These are phyloP conservation scores for Eueides isabella DNA, from an alignment of 1,140 invertebrate genomes.

Conservation along the genomic window DNA sequence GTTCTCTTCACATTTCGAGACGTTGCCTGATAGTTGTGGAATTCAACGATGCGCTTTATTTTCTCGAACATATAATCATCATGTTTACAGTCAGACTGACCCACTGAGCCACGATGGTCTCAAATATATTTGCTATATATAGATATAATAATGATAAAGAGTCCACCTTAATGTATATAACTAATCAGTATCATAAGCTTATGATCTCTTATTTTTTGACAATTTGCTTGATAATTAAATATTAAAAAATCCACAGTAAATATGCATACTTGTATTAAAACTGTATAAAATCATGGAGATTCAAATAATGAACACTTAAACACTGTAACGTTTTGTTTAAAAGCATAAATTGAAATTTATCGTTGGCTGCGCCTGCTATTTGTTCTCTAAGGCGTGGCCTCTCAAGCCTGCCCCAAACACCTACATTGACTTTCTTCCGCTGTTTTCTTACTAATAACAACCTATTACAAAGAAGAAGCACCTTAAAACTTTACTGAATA, in stretches of 20 bases:
- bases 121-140: no score
- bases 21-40: neutral
- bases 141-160: no score
- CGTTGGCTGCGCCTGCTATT: constrained; percentile 20
- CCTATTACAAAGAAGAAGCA: constrained; percentile 11
- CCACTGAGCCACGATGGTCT: no score
- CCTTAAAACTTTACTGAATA: neutral
- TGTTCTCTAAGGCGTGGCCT: constrained; percentile 58
- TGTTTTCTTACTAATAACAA: constrained; percentile 78
- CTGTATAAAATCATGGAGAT: neutral
- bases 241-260: neutral
- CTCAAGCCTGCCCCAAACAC: constrained; percentile 68
- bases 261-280: neutral
- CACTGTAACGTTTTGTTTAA: constrained; percentile 24
- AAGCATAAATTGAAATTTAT: constrained; percentile 32
- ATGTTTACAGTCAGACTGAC: no score
- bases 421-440: constrained; percentile 80
- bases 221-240: neutral
- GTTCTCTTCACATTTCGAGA: no score
- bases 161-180: no score
- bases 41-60: neutral
- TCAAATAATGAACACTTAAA: constrained; percentile 7
- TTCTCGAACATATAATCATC: no score
- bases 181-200: no score
- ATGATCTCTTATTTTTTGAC: no score